Conservation (phyloP, 2,113 vertebrate species). For the Oriolus oriolus region DNA sequence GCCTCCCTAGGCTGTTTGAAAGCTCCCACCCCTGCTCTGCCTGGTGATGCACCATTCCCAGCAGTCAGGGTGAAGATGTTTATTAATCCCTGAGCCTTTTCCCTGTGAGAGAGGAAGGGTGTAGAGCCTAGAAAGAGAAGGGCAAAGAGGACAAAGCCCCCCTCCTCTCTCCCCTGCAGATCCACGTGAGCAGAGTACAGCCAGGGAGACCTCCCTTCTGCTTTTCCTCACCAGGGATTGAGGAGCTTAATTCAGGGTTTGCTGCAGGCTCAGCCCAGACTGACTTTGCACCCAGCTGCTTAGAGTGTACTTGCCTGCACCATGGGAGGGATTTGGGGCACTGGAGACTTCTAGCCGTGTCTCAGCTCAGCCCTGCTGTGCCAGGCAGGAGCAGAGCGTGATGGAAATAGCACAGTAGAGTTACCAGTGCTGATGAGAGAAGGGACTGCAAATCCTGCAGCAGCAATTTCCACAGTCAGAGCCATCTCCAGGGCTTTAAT, state of each 20-base stretch:
- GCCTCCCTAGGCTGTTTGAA: background rate
- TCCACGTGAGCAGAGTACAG: background rate
- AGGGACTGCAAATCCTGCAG: slow-evolving; percentile 32
- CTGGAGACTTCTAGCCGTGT: background rate
- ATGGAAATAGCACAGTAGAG: background rate
- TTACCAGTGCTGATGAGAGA: slow-evolving; percentile 1
- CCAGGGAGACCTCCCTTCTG: background rate
- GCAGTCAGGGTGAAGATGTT: background rate
- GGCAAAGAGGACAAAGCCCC: background rate
- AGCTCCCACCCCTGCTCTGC: background rate
- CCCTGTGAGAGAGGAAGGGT: background rate
- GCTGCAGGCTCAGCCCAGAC: background rate
- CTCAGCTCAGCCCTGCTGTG: background rate
- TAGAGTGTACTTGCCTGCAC: background rate
- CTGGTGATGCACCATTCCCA: background rate
- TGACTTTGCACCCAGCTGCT: background rate
- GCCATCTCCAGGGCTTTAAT: slow-evolving; percentile 29
- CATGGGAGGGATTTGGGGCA: background rate
- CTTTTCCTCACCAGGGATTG: background rate
- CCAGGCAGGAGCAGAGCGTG: background rate
- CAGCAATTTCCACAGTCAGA: slow-evolving; percentile 37
- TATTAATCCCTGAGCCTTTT: background rate
- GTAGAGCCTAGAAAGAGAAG: background rate
- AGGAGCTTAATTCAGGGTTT: background rate
- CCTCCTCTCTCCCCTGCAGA: background rate